Conservation (phyloP, 2,797 vertebrate genomes). For the Anolis apletophallus region DNA sequence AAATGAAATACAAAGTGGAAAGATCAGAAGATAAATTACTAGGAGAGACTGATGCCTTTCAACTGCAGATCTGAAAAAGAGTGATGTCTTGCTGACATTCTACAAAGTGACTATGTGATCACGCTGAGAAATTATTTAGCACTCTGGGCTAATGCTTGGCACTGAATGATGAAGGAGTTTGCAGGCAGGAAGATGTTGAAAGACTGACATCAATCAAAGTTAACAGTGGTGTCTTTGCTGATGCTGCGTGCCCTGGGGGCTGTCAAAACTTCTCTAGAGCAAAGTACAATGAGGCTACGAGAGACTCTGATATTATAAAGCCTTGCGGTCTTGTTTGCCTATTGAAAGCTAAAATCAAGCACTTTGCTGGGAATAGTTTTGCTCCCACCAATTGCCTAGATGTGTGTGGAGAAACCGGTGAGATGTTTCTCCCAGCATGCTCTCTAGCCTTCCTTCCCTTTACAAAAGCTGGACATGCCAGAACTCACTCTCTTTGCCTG, state of each 20-base stretch:
- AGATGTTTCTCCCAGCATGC: too few species aligned
- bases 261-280: conserved; percentile 60
- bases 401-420: background rate
- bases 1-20: conserved; percentile 27
- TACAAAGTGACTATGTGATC: conserved; percentile 54
- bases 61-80: conserved; percentile 41
- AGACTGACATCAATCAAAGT: conserved; percentile 66
- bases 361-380: too few species aligned
- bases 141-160: conserved; percentile 56
- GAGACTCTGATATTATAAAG: conserved; percentile 41
- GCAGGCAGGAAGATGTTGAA: conserved; percentile 64
- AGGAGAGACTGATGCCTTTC: conserved; percentile 46
- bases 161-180: conserved; percentile 60
- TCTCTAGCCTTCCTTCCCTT: too few species aligned
- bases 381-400: background rate
- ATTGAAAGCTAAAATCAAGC: conserved; percentile 17
- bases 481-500: too few species aligned
- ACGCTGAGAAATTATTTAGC: conserved; percentile 67
- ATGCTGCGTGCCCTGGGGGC: conserved; percentile 37
- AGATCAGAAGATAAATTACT: conserved; percentile 36
- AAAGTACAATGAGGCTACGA: conserved; percentile 38
- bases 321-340: background rate
- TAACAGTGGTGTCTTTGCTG: conserved; percentile 60
- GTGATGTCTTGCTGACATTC: conserved; percentile 51
- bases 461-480: too few species aligned